A percentile compares a stretch with the other conserved stretches of the same genome.
These are phyloP conservation scores for Nemapogon koenigi DNA, from an alignment of 2,888 invertebrate genomes.

Conservation along the genomic window DNA sequence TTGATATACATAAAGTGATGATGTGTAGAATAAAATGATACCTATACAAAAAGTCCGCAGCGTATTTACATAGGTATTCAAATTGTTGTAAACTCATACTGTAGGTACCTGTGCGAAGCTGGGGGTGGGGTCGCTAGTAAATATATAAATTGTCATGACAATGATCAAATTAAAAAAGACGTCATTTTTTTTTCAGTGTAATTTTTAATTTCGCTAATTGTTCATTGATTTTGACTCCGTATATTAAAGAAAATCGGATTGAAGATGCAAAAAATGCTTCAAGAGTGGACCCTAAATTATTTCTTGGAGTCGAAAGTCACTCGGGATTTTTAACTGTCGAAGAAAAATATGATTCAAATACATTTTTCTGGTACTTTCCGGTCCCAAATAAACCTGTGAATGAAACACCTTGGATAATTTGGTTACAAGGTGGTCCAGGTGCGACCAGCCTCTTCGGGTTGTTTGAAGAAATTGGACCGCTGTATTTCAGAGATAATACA, in stretches of 20 bases:
- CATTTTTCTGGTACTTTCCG: conserved; percentile 85
- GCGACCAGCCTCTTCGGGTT: conserved; percentile 57
- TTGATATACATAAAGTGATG: too few relatives aligned
- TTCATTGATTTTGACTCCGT: conserved; percentile 18
- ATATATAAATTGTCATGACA: too few relatives aligned
- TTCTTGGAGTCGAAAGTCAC: conserved; percentile 32
- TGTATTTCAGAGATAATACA: conserved; percentile 19
- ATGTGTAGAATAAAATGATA: too few relatives aligned
- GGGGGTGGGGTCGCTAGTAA: too few relatives aligned
- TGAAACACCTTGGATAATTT: conserved; percentile 71
- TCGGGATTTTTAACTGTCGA: conserved; percentile 69
- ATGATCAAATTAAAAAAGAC: too few relatives aligned
- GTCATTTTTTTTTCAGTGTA: too few relatives aligned
- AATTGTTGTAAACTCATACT: too few relatives aligned
- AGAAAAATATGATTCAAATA: conserved; percentile 69
- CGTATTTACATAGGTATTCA: too few relatives aligned
- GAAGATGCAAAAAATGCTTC: conserved; percentile 21
- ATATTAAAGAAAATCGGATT: conserved; percentile 20
- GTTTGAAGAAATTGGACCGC: conserved; percentile 31
- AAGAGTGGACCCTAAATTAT: conserved; percentile 23
- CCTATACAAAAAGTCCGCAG: too few relatives aligned
- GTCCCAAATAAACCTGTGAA: conserved; percentile 21
- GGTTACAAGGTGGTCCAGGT: conserved; percentile 86
- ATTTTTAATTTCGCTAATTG: neutral
- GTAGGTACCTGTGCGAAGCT: too few relatives aligned